These are phyloP conservation scores for Orthosia incerta DNA, from an alignment of 2,888 invertebrate genomes.

Conservation along the genomic window DNA sequence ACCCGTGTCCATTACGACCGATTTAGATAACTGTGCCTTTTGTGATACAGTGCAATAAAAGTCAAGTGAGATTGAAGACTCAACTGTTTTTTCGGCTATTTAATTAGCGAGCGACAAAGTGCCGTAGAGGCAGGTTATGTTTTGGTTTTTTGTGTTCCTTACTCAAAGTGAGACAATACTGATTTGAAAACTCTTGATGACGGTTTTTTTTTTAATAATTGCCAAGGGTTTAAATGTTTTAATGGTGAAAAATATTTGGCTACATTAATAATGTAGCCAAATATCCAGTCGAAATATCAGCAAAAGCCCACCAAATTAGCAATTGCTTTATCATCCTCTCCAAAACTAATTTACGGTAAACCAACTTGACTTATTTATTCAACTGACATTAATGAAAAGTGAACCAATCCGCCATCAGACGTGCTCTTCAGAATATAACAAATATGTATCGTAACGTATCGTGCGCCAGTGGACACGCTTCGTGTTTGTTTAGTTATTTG, in stretches of 20 bases:
- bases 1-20: slow-evolving; percentile 38
- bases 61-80: background rate
- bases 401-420: slow-evolving; percentile 12
- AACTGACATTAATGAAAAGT: background rate
- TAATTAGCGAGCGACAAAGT: background rate
- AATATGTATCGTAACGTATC: slow-evolving; percentile 28
- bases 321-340: background rate
- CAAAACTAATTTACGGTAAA: slow-evolving; percentile 23
- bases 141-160: too few relatives aligned
- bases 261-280: too few relatives aligned
- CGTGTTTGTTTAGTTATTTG: slow-evolving; percentile 49
- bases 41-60: slow-evolving; percentile 8
- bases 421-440: background rate
- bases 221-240: background rate
- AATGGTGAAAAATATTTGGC: too few relatives aligned
- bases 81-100: background rate
- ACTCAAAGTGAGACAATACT: too few relatives aligned
- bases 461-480: slow-evolving; percentile 24
- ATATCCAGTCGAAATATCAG: too few relatives aligned
- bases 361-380: slow-evolving; percentile 11
- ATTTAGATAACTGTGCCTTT: slow-evolving; percentile 41
- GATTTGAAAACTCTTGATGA: background rate
- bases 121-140: background rate
- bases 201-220: background rate
- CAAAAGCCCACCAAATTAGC: background rate